Evolutionary conservation across 2,888 invertebrate genomes (phyloP).

Genomic region (Melolontha melolontha): DNA sequence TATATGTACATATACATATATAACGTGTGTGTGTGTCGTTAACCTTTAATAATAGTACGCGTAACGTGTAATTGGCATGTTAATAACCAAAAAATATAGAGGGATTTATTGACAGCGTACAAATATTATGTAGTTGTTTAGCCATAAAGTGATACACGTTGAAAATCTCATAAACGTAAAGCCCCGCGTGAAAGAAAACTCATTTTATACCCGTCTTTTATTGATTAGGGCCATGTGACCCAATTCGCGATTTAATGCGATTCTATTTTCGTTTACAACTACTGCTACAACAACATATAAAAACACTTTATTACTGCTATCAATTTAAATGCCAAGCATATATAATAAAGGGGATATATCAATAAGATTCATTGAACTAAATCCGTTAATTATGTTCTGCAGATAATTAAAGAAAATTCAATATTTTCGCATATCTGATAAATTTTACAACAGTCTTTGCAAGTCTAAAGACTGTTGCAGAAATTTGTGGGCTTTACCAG

Average conservation of each 20-base stretch:
- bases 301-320: conserved; percentile 28
- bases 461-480: too few relatives aligned
- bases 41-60: too few relatives aligned
- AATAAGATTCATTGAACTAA: background rate
- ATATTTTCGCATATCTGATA: too few relatives aligned
- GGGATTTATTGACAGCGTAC: background rate
- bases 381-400: background rate
- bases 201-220: conserved; percentile 34
- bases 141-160: conserved; percentile 7
- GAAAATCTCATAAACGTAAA: conserved; percentile 29
- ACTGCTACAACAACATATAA: conserved; percentile 25
- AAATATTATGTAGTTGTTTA: conserved; percentile 22
- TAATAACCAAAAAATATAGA: conserved; percentile 9
- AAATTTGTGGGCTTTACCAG: too few relatives aligned
- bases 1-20: too few relatives aligned
- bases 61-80: conserved; percentile 1
- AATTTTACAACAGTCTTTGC: too few relatives aligned
- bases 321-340: conserved; percentile 30
- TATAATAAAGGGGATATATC: conserved; percentile 19
- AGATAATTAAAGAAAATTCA: background rate
- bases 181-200: conserved; percentile 25
- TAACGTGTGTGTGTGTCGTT: too few relatives aligned
- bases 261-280: conserved; percentile 37
- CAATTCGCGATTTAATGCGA: conserved; percentile 35
- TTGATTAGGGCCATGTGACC: conserved; percentile 34